Base-by-base conservation (phyloP, 2,113 vertebrate species). In the Neogobius melanostomus region DNA sequence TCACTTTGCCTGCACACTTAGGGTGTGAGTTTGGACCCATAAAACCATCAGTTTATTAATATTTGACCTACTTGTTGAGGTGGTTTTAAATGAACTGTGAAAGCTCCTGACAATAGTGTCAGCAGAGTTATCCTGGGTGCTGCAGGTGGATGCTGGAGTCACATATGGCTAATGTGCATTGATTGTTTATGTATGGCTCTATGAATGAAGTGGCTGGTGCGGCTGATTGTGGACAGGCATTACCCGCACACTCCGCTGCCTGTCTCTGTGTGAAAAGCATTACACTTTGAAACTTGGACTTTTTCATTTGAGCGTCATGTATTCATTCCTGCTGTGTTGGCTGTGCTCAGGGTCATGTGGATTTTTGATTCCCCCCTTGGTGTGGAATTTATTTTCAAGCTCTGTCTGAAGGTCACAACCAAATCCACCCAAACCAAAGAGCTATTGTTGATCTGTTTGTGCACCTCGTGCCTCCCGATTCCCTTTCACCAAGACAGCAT, bases 341-440 rank as follows among this genome's bases (percentile, higher is more conserved):
- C 69, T 73, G 56, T 72, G 85, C 70, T 89, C 88, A 87, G 89
- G 87, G 84, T 84, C 83, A 83, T 72, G 45, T 0, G 70, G 75
- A 81, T 85, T 85, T 84, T 85, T 81, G 78, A 84, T 87, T 85
- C 79, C 82, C 73, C 81, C 74, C 66, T 82, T 69, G 7, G 73
- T 76, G 81, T 88, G 67, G 72, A 76, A 62, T 89, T 87, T 85
- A 88, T 89, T 77, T 48, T 81, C 76, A 87, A 83, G 80, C 81
- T 85, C 66, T 48, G 63, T 71, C 85, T 83, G 89, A 91, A 90
- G 90, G 90, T 90, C 85, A 86, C 82, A 87, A 81, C 80, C 77
- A 77, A 86, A 90, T 84, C 77, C 86, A 83, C 82, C 83, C 75
- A 70, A 82, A 82, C 17, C 79, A 88, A 88, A 84, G 84, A 79